Evolutionary conservation across 1,140 invertebrate genomes (phyloP).

Genomic region (Centruroides vittatus): DNA sequence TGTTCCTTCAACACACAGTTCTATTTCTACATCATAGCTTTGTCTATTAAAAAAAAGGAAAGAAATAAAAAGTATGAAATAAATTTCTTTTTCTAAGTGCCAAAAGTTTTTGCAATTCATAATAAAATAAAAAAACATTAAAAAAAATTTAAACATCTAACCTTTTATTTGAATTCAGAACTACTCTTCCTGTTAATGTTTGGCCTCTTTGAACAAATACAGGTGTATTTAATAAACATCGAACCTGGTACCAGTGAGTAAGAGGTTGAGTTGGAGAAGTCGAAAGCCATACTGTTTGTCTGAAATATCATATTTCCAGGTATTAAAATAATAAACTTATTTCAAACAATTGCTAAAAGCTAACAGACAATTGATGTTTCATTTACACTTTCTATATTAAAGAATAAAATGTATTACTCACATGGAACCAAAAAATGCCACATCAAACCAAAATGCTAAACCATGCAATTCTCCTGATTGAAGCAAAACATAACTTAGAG

Average conservation of each 20-base stretch:
- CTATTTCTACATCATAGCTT: slow-evolving; percentile 98
- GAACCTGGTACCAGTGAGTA: slow-evolving; percentile 99
- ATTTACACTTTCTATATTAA: too few relatives aligned
- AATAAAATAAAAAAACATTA: neutral
- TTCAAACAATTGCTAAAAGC: too few relatives aligned
- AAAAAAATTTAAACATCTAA: slow-evolving; percentile 21
- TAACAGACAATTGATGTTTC: too few relatives aligned
- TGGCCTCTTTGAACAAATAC: slow-evolving; percentile 92
- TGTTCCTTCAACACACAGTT: slow-evolving; percentile 76
- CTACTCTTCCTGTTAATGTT: slow-evolving; percentile 67
- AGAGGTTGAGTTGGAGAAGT: slow-evolving; percentile 96
- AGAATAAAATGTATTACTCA: slow-evolving; percentile 19
- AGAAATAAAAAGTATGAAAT: too few relatives aligned
- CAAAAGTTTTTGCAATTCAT: neutral
- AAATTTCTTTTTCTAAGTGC: neutral
- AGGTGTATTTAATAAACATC: slow-evolving; percentile 85
- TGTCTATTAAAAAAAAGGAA: slow-evolving; percentile 42
- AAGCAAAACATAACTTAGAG: slow-evolving; percentile 80
- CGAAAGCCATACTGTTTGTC: slow-evolving; percentile 88
- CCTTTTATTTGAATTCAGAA: slow-evolving; percentile 85
- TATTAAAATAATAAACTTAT: too few relatives aligned
- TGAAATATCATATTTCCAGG: slow-evolving; percentile 11
- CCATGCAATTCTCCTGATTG: slow-evolving; percentile 93
- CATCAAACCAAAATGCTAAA: slow-evolving; percentile 99
- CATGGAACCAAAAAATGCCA: slow-evolving; percentile 86